These are phyloP conservation scores for Akabosia matsudoensis DNA, from an alignment of 1,140 invertebrate species.

Conservation along the genomic window DNA sequence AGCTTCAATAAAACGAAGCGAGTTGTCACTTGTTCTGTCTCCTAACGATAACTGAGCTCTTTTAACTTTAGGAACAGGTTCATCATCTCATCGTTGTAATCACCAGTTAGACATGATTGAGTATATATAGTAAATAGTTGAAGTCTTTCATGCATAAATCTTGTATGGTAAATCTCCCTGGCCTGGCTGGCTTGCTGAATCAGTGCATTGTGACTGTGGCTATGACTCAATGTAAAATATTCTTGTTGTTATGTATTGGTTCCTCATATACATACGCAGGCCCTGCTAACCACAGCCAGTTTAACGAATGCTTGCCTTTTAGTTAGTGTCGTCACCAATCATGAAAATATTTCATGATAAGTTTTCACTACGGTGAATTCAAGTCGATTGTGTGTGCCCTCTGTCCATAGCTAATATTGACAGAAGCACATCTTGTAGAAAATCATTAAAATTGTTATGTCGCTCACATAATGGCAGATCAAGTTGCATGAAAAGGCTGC, in stretches of 20 bases:
- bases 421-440: background rate
- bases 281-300: too few species aligned
- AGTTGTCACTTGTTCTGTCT: conserved; percentile 8
- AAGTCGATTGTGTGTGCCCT: background rate
- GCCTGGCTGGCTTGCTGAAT: too few species aligned
- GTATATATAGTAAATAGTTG: background rate
- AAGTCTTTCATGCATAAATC: background rate
- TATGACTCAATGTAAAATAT: background rate
- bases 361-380: background rate
- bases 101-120: too few species aligned
- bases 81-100: background rate
- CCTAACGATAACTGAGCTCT: conserved; percentile 14
- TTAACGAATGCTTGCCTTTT: too few species aligned
- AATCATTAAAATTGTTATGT: background rate
- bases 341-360: background rate
- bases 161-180: too few species aligned
- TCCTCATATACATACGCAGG: background rate
- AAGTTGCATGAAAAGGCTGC: too few species aligned
- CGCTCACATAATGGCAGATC: background rate
- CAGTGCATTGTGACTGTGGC: background rate
- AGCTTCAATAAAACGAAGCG: conserved; percentile 16
- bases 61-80: conserved; percentile 6
- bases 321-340: too few species aligned
- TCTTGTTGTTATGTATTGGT: background rate
- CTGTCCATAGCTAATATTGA: background rate